Conservation (phyloP, 2,888 invertebrate species). For the Andrena hattorfiana region DNA sequence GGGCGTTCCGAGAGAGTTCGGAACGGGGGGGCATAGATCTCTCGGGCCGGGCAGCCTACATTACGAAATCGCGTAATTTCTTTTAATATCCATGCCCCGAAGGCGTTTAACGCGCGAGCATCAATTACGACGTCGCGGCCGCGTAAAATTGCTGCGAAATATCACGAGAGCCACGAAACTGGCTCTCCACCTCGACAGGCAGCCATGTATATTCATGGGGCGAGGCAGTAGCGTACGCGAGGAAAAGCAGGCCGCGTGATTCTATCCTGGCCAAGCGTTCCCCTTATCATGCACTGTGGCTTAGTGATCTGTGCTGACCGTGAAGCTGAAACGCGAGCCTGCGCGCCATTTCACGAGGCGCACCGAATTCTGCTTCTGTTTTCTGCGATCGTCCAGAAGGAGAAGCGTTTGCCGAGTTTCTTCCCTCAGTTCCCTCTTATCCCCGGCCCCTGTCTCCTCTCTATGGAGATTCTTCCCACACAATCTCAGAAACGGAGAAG, state of each 20-base stretch:
- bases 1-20: constrained; percentile 1
- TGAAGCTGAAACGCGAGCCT: constrained; percentile 18
- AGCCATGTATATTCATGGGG: constrained; percentile 44
- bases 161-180: constrained; percentile 10
- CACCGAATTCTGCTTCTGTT: too few species aligned
- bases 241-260: constrained; percentile 35
- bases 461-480: background rate
- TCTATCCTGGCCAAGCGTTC: constrained; percentile 31
- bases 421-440: too few species aligned
- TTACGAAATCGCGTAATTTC: constrained; percentile 7
- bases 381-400: too few species aligned
- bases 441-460: too few species aligned
- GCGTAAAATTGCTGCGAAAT: constrained; percentile 49
- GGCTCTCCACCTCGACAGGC: background rate
- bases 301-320: constrained; percentile 35
- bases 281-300: constrained; percentile 13
- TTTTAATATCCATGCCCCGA: constrained; percentile 10
- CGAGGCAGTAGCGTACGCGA: background rate
- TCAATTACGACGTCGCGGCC: constrained; percentile 46
- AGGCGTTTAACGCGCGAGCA: constrained; percentile 12
- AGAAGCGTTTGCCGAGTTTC: too few species aligned
- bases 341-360: background rate
- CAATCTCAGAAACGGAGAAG: background rate
- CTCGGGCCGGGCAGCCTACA: background rate
- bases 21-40: background rate